Evolutionary conservation across 1,140 invertebrate genomes (phyloP).

Genomic region (Drosophila kikkawai): DNA sequence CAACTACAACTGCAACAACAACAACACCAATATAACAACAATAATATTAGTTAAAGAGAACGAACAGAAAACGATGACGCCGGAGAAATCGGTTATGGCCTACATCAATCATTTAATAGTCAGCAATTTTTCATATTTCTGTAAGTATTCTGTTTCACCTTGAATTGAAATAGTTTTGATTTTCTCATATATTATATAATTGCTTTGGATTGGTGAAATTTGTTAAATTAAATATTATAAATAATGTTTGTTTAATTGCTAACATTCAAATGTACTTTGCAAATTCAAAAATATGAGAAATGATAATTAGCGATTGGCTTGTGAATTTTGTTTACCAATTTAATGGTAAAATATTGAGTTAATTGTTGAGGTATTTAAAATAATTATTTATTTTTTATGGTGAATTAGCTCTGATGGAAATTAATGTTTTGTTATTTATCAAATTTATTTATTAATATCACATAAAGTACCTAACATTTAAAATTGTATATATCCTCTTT

Average conservation of each 20-base stretch:
- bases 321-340: not conserved
- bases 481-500: not conserved
- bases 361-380: not conserved
- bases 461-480: not conserved
- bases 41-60: conserved; percentile 28
- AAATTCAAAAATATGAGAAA: not conserved
- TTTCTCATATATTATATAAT: not conserved
- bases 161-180: not conserved
- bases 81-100: conserved; percentile 81
- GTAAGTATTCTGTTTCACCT: conserved; percentile 64
- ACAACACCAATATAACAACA: conserved; percentile 22
- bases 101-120: conserved; percentile 83
- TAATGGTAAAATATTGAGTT: not conserved
- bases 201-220: not conserved
- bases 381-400: not conserved
- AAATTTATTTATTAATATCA: not conserved
- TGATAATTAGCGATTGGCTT: not conserved
- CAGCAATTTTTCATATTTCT: conserved; percentile 84
- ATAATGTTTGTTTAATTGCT: not conserved
- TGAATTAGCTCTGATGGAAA: not conserved
- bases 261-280: not conserved
- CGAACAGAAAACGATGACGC: conserved; percentile 68
- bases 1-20: conserved; percentile 20
- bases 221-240: not conserved
- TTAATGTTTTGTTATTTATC: not conserved